Percentiles rank a stretch among this genome's conserved stretches.
Conservation (phyloP, 2,797 vertebrate genomes). For the Valencia hispanica region DNA sequence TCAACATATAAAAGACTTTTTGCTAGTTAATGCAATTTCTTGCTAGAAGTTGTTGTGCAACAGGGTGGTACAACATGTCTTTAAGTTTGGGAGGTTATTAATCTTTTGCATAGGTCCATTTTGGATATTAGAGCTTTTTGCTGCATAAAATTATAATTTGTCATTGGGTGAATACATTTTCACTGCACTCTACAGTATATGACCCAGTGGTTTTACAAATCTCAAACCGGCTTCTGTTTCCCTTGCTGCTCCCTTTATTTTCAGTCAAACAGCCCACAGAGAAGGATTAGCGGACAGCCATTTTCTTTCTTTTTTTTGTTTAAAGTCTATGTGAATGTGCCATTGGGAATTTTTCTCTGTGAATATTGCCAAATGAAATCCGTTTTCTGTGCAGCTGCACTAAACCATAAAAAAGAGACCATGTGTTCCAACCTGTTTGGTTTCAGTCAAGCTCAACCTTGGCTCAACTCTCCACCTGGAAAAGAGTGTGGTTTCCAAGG, state of each 20-base stretch:
- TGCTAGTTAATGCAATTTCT: not conserved
- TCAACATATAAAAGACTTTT: not conserved
- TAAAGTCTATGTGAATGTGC: constrained; percentile 51
- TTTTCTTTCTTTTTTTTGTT: constrained; percentile 50
- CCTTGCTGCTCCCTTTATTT: constrained; percentile 45
- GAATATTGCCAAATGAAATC: constrained; percentile 71
- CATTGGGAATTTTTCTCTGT: constrained; percentile 64
- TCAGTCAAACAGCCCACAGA: constrained; percentile 49
- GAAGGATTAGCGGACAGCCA: constrained; percentile 49
- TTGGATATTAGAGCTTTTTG: not conserved
- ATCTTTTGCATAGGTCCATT: not conserved
- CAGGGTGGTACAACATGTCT: not conserved
- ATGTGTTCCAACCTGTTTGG: constrained; percentile 78
- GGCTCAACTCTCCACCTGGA: constrained; percentile 81
- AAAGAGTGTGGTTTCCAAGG: constrained; percentile 66
- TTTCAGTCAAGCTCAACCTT: constrained; percentile 80
- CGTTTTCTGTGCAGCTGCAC: constrained; percentile 78
- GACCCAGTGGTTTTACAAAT: constrained; percentile 23
- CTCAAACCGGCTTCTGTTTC: constrained; percentile 22
- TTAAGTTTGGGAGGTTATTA: not conserved
- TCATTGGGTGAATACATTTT: not conserved
- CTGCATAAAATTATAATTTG: not conserved
- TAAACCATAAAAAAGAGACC: constrained; percentile 73
- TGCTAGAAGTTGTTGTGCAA: not conserved
- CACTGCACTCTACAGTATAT: constrained; percentile 13